Evolutionary conservation across 92 coral and sea anemone species (phyloP).

Genomic region (Pocillopora grandis): DNA sequence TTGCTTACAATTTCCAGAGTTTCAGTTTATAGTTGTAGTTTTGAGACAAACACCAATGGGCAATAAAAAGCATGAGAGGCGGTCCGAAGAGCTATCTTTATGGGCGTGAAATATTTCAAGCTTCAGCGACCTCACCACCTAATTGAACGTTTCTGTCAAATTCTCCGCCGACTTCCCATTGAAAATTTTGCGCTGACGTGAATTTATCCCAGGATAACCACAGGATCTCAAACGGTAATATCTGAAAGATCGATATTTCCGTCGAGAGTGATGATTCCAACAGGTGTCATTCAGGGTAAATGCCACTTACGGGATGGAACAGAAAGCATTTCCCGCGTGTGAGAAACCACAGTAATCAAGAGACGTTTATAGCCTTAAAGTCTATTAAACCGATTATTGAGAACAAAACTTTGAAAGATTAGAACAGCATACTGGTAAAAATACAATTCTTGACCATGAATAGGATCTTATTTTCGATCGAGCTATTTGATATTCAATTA

Average conservation of each 20-base stretch:
- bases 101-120: not conserved
- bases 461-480: not conserved
- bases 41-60: too few relatives aligned
- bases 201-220: not conserved
- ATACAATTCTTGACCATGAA: not conserved
- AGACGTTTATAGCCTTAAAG: not conserved
- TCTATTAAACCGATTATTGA: not conserved
- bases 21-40: too few relatives aligned
- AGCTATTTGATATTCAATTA: not conserved
- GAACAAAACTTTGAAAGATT: not conserved
- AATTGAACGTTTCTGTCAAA: not conserved
- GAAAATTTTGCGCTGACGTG: not conserved
- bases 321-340: not conserved
- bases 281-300: conserved; percentile 12
- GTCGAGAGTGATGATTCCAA: not conserved
- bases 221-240: not conserved
- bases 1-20: too few relatives aligned
- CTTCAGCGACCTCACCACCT: not conserved
- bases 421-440: not conserved
- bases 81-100: not conserved
- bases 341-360: not conserved
- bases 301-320: not conserved
- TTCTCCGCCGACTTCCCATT: not conserved
- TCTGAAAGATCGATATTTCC: conserved; percentile 1
- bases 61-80: too few relatives aligned